These are phyloP conservation scores for Cerastis rubricosa DNA, from an alignment of 2,888 invertebrate species.

Conservation along the genomic window DNA sequence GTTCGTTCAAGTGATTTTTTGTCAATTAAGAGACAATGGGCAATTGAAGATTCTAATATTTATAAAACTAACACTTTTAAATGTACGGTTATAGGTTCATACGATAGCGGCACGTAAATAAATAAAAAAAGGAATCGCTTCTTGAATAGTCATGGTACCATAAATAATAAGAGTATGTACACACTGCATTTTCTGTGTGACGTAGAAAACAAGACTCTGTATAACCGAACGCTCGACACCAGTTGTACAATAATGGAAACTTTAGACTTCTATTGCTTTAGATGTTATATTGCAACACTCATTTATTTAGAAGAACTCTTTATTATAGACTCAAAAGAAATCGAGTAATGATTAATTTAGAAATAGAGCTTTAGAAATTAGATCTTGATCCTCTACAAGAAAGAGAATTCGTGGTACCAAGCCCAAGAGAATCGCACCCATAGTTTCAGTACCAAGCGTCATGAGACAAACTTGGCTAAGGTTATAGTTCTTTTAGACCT, in stretches of 20 bases:
- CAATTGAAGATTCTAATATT: too few species aligned
- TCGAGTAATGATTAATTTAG: background rate
- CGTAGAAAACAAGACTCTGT: background rate
- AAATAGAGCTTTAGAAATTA: background rate
- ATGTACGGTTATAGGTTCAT: too few species aligned
- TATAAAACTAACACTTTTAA: too few species aligned
- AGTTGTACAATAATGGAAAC: background rate
- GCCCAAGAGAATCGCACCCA: background rate
- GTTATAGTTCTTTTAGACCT: background rate
- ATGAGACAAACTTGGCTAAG: background rate
- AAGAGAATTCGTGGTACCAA: background rate
- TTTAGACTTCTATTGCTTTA: background rate
- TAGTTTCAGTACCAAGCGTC: too few species aligned
- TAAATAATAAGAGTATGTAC: conserved; percentile 34
- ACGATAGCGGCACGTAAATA: too few species aligned
- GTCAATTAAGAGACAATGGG: too few species aligned
- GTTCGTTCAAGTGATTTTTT: too few species aligned
- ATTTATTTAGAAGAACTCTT: background rate
- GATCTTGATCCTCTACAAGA: background rate
- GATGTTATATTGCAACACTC: background rate
- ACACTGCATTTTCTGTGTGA: conserved; percentile 8
- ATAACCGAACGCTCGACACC: background rate
- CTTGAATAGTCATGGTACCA: conserved; percentile 44
- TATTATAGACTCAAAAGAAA: background rate
- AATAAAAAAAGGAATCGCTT: conserved; percentile 12